Percentiles rank a stretch among this genome's conserved stretches.
Conservation (phyloP, 2,113 vertebrate genomes). For the Antigone vipio region DNA sequence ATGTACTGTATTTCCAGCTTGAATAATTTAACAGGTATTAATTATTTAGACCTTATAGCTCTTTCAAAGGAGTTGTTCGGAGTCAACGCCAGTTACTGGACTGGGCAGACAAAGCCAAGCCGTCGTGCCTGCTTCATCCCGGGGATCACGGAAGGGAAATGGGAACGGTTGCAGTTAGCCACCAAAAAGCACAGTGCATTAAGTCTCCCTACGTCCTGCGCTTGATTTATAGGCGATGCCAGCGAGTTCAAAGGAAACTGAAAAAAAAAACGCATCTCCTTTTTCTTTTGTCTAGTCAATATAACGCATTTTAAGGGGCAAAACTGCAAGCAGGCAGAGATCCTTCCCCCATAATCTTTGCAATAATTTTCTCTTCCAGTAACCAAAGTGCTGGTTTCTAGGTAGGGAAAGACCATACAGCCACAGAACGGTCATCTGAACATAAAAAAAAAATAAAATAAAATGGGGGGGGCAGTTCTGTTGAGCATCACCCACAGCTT, state of each 20-base stretch:
- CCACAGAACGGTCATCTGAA: neutral
- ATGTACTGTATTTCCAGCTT: slow-evolving; percentile 7
- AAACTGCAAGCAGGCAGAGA: neutral
- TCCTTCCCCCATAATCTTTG: neutral
- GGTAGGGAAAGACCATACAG: neutral
- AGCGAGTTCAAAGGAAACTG: neutral
- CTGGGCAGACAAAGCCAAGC: neutral
- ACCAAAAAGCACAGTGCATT: neutral
- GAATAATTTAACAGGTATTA: slow-evolving; percentile 56
- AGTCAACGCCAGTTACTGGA: neutral
- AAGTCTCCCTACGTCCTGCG: neutral
- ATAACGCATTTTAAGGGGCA: neutral
- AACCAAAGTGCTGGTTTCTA: neutral
- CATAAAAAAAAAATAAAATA: neutral
- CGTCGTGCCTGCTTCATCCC: rapidly evolving
- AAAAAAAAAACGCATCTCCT: neutral
- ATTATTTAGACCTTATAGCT: slow-evolving; percentile 43
- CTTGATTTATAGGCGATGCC: neutral
- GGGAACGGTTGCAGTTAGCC: neutral
- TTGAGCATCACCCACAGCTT: neutral
- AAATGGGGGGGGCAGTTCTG: rapidly evolving
- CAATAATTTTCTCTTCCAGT: neutral
- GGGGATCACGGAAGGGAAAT: neutral
- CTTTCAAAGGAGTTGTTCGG: neutral
- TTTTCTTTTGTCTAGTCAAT: neutral